These are phyloP conservation scores for Prionailurus bengalensis DNA, from an alignment of 2,113 vertebrate genomes.

Conservation along the genomic window DNA sequence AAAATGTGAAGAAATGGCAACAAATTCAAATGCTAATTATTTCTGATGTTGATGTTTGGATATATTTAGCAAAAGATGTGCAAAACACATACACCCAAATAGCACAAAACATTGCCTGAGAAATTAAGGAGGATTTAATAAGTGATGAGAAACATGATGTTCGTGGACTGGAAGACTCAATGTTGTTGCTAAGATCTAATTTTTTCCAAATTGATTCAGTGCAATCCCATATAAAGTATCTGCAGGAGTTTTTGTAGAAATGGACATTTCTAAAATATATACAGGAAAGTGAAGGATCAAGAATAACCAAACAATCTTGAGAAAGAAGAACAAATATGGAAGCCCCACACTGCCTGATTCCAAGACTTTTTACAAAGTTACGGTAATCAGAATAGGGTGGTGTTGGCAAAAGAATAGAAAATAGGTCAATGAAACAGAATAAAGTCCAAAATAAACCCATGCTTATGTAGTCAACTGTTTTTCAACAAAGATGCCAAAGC, in stretches of 20 bases:
- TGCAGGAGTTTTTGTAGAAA: background rate
- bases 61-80: background rate
- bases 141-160: background rate
- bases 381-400: background rate
- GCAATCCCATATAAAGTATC: background rate
- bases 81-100: background rate
- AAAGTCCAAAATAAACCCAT: background rate
- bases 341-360: background rate
- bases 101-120: background rate
- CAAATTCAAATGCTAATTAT: background rate
- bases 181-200: background rate
- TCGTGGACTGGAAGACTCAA: background rate
- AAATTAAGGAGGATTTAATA: background rate
- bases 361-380: background rate
- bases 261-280: background rate
- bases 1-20: background rate
- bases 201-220: background rate
- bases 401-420: background rate
- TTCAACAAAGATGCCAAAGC: background rate
- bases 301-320: background rate
- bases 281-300: background rate
- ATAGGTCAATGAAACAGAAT: background rate
- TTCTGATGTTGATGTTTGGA: background rate
- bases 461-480: background rate
- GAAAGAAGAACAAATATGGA: conserved; percentile 36